phyloP scores from a whole-genome alignment of 1,140 invertebrate species.

The Adoxophyes honmai region DNA sequence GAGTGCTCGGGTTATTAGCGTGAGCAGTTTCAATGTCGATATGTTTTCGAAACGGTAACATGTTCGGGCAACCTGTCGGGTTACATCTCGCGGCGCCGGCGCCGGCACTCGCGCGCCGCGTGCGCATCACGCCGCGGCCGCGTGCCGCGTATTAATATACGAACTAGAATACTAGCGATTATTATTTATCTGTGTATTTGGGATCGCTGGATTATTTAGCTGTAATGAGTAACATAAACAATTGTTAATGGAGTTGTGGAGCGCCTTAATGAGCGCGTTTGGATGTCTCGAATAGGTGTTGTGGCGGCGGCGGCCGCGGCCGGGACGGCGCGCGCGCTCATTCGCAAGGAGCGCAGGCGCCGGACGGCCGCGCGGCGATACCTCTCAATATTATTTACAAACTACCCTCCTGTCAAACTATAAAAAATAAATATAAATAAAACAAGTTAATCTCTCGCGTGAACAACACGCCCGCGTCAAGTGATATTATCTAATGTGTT shows the following conservation, averaged over 20 bases:
- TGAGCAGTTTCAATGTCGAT: conserved; percentile 26
- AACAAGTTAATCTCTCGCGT: conserved; percentile 14
- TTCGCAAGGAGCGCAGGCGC: conserved; percentile 48
- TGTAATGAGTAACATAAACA: conserved; percentile 40
- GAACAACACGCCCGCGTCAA: conserved; percentile 33
- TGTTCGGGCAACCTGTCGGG: conserved; percentile 13
- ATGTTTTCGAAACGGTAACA: conserved; percentile 15
- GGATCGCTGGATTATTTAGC: conserved; percentile 43
- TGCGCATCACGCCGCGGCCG: conserved; percentile 46
- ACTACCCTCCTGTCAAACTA: conserved; percentile 39
- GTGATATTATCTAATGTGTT: conserved; percentile 50
- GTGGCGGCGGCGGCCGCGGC: conserved; percentile 23
- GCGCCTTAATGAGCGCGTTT: conserved; percentile 36
- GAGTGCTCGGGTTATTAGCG: too few species aligned
- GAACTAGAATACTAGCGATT: conserved; percentile 25
- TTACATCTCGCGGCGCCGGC: conserved; percentile 31
- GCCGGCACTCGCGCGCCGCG: conserved; percentile 48
- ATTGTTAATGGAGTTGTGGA: conserved; percentile 33
- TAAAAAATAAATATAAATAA: conserved; percentile 20
- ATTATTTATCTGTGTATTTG: conserved; percentile 33
- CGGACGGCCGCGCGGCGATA: conserved; percentile 42
- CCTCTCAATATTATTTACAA: conserved; percentile 19
- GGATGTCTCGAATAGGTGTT: conserved; percentile 50
- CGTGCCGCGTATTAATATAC: conserved; percentile 55
- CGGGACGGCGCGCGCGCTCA: conserved; percentile 34